A percentile compares a stretch with the other conserved stretches of the same genome.
Conservation (phyloP, 2,113 vertebrate genomes). For the Entomyzon cyanotis region DNA sequence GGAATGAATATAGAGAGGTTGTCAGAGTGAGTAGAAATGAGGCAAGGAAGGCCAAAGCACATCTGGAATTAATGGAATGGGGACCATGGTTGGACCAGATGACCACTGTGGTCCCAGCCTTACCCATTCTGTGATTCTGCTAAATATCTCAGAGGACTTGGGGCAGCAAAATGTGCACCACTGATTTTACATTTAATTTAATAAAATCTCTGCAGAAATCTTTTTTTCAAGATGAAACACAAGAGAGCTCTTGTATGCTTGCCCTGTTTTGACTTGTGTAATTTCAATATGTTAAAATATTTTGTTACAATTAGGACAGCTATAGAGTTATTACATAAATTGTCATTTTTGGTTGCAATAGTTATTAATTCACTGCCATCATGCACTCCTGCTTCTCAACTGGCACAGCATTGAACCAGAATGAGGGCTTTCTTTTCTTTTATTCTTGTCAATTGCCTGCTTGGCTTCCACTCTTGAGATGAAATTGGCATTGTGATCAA, state of each 20-base stretch:
- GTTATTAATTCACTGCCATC: not conserved
- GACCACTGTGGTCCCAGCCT: not conserved
- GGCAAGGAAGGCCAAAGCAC: not conserved
- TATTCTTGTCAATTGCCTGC: not conserved
- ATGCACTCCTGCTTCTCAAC: not conserved
- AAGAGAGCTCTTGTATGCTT: not conserved
- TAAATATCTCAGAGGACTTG: not conserved
- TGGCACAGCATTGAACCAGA: not conserved
- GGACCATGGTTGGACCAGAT: not conserved
- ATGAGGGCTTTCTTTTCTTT: not conserved
- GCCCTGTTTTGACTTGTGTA: not conserved
- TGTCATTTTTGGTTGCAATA: not conserved
- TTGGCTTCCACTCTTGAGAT: not conserved
- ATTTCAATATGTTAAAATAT: not conserved
- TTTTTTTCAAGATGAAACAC: not conserved
- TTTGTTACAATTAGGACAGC: not conserved
- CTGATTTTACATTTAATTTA: conserved; percentile 2
- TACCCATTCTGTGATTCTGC: not conserved
- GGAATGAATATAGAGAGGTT: not conserved
- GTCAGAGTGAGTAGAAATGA: not conserved
- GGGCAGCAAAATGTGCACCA: not conserved
- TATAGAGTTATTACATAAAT: not conserved
- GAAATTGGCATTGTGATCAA: not conserved
- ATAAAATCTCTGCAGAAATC: not conserved
- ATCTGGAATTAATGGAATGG: not conserved